These are phyloP conservation scores for Bostrychus sinensis DNA, from an alignment of 2,113 vertebrate genomes.

Conservation along the genomic window DNA sequence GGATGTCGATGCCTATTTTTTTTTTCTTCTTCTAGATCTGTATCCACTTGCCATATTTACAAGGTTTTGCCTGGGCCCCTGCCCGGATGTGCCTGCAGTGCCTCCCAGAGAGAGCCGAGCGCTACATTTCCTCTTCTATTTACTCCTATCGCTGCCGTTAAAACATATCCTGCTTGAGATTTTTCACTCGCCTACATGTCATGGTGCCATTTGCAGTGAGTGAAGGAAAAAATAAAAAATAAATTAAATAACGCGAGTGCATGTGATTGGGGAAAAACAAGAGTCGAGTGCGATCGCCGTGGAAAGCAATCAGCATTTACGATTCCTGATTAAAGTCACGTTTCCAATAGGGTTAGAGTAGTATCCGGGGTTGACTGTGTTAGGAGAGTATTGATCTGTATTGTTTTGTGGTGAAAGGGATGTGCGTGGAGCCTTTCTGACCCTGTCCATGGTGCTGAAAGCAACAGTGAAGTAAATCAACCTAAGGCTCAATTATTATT, in stretches of 20 bases:
- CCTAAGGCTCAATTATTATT: conserved; percentile 33
- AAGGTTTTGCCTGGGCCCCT: conserved; percentile 36
- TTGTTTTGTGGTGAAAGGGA: conserved; percentile 24
- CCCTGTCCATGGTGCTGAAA: conserved; percentile 62
- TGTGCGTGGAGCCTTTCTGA: conserved; percentile 33
- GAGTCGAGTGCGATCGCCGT: conserved; percentile 2
- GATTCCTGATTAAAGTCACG: conserved; percentile 4
- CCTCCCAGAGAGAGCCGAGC: conserved; percentile 38
- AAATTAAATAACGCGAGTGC: not conserved
- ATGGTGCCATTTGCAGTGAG: conserved; percentile 11
- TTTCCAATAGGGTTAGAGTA: conserved; percentile 20
- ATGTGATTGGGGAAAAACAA: not conserved
- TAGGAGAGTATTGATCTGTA: conserved; percentile 16
- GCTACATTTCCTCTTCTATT: conserved; percentile 49
- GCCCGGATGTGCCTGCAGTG: conserved; percentile 68
- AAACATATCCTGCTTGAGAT: conserved; percentile 48
- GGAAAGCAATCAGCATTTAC: not conserved
- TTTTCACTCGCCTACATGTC: conserved; percentile 9
- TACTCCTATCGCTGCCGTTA: conserved; percentile 51
- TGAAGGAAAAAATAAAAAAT: not conserved
- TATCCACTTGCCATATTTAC: conserved; percentile 32
- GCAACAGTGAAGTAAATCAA: conserved; percentile 59
- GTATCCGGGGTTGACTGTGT: conserved; percentile 13
- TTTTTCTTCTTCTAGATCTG: conserved; percentile 17
- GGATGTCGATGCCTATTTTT: conserved; percentile 1